Evolutionary conservation across 1,140 invertebrate genomes (phyloP).

Genomic region (Tetragnatha versicolor): DNA sequence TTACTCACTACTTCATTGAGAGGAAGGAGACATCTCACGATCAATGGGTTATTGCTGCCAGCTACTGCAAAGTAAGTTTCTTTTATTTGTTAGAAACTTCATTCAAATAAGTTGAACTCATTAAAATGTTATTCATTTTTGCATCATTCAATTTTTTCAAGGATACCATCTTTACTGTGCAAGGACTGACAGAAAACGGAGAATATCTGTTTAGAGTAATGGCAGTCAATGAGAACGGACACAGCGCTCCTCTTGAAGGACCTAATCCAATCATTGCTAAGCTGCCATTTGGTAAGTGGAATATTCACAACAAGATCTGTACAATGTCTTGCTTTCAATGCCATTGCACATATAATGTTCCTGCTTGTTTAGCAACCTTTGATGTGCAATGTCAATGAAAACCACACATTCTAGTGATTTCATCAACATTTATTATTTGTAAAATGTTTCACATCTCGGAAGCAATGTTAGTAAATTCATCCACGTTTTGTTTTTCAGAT

Average conservation of each 20-base stretch:
- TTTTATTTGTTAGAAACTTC: too few relatives aligned
- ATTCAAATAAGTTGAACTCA: background rate
- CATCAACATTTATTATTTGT: too few relatives aligned
- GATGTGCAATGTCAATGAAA: too few relatives aligned
- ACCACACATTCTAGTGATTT: background rate
- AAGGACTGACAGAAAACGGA: constrained; percentile 94
- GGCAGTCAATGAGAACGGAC: constrained; percentile 98
- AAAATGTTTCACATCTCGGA: too few relatives aligned
- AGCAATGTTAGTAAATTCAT: too few relatives aligned
- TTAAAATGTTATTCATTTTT: background rate
- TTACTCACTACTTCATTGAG: constrained; percentile 94
- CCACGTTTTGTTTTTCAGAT: constrained; percentile 65
- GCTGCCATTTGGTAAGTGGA: constrained; percentile 76
- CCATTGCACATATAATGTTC: too few relatives aligned
- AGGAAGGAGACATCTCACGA: constrained; percentile 72
- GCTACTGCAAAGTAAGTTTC: constrained; percentile 55
- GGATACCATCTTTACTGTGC: constrained; percentile 86
- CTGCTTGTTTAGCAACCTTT: too few relatives aligned
- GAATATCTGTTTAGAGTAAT: constrained; percentile 97
- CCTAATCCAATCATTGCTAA: constrained; percentile 92
- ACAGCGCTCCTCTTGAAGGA: constrained; percentile 89
- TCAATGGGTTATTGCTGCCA: constrained; percentile 59
- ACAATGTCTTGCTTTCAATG: background rate
- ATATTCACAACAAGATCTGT: background rate
- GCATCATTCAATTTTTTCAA: constrained; percentile 23